A percentile compares a stretch with the other conserved stretches of the same genome.
Evolutionary conservation across 2,797 vertebrate species (phyloP).

Genomic region (Hephaestus fuliginosus): DNA sequence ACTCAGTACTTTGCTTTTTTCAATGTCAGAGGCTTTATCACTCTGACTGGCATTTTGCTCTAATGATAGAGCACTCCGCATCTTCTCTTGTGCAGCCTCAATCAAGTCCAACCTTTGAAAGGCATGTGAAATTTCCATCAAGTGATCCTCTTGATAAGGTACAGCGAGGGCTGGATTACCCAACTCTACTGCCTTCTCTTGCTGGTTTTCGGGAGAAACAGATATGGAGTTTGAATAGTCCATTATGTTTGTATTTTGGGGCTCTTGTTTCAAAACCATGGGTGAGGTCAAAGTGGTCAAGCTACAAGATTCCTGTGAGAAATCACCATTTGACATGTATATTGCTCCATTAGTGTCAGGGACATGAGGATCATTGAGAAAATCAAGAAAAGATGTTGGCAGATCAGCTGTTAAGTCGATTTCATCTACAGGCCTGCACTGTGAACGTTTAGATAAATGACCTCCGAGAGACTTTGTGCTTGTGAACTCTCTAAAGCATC

Average conservation of each 20-base stretch:
- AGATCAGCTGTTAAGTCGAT: conserved; percentile 93
- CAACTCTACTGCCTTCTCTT: conserved; percentile 62
- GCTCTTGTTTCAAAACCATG: conserved; percentile 78
- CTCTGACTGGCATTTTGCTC: conserved; percentile 64
- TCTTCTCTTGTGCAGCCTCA: conserved; percentile 83
- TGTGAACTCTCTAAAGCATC: conserved; percentile 97
- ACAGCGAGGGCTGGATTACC: conserved; percentile 62
- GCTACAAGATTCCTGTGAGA: conserved; percentile 77
- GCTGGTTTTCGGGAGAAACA: conserved; percentile 66
- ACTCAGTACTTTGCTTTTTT: conserved; percentile 78
- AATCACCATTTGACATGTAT: conserved; percentile 80
- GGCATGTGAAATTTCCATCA: conserved; percentile 93
- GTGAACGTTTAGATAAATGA: conserved; percentile 96
- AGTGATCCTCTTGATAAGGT: conserved; percentile 89
- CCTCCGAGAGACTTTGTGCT: conserved; percentile 98
- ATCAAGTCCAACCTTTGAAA: conserved; percentile 93
- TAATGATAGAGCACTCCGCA: conserved; percentile 66
- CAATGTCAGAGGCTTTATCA: conserved; percentile 71
- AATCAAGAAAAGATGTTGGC: conserved; percentile 94
- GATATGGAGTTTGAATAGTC: conserved; percentile 69
- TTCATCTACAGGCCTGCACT: conserved; percentile 96
- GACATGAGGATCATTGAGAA: conserved; percentile 95
- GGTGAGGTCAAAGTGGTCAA: conserved; percentile 76
- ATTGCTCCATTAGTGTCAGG: conserved; percentile 83
- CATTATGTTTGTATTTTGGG: conserved; percentile 75